Evolutionary conservation across 1,140 invertebrate species (phyloP), one percentile per base, ranked within the genome.

Genomic region (Scaptomyza pallida): DNA sequence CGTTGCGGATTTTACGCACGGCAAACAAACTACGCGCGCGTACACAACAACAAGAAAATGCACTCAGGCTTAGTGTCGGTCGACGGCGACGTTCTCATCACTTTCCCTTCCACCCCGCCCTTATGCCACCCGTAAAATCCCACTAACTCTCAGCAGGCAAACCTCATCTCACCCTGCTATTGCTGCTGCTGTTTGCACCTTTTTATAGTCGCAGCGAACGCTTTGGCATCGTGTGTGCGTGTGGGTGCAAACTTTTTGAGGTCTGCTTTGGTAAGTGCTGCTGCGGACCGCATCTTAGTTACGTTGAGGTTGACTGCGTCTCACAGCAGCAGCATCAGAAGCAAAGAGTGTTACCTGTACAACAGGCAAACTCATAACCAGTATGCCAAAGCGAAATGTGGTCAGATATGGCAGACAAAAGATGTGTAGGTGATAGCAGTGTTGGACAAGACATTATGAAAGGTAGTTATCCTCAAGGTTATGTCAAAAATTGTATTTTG

Each of bases 1-100:
- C 81, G 78, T 88, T 88, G 78, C 82, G 82, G 82, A 88, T 88
- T 88, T 88, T 89, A 88, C 82, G 82, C 82, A 88, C 81, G 77
- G 81, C 82, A 86, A 88, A 88, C 82, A 88, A 82, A 88, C 82
- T 88, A 82, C 83, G 82, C 82, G 74, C 82, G 82, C 82, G 72
- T 88, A 88, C 82, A 88, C 83, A 89, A 86, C 81, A 88, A 88
- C 82, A 88, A 88, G 82, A 88, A 88, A 88, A 88, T 88, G 82
- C 82, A 88, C 82, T 88, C 82, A 88, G 83, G 82, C 82, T 88
- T 88, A 88, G 82, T 88, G 82, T 88, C 82, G 82, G 82, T 76
- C 78, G 75, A 47, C 70, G 70, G 57, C 61, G 76, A 43, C 68
- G 50, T 45, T 59, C 60, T 40, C 63, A 63, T 51, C 61, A 50